Conservation (phyloP, 37 sponge, comb jelly and placozoan genomes). For the Cliona cf. orientalis region DNA sequence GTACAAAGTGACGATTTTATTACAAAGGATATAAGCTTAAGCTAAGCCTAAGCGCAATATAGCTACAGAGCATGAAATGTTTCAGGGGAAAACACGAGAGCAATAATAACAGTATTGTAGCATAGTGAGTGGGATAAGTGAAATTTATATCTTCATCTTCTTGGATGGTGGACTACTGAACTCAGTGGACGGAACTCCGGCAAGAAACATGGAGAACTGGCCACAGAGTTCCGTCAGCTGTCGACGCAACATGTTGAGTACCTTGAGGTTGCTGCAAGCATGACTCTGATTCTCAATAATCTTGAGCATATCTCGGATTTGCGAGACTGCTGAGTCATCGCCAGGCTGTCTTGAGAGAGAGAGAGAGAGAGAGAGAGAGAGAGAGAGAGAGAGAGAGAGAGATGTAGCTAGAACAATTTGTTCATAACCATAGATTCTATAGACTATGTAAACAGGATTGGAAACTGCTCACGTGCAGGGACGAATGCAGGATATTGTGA, state of each 20-base stretch:
- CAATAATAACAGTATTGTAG: too few species aligned
- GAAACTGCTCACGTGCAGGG: too few species aligned
- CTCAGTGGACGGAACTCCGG: constrained; percentile 33
- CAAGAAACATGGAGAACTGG: constrained; percentile 65
- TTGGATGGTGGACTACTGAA: constrained; percentile 28
- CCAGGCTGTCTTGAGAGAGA: not conserved
- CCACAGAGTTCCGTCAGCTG: constrained; percentile 66
- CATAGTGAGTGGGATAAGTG: too few species aligned
- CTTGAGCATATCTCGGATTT: constrained; percentile 61
- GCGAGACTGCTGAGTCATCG: constrained; percentile 3
- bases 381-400: constrained; percentile 12
- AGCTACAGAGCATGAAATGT: too few species aligned
- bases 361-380: not conserved
- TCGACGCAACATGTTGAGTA: constrained; percentile 69
- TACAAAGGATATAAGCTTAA: too few species aligned
- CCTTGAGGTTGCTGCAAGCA: constrained; percentile 67
- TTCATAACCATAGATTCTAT: too few species aligned
- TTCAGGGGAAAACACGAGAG: too few species aligned
- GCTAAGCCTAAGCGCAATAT: too few species aligned
- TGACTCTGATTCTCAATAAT: constrained; percentile 80
- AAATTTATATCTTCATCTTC: constrained; percentile 3
- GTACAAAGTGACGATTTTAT: too few species aligned
- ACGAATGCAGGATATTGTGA: too few species aligned
- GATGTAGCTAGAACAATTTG: not conserved
- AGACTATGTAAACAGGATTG: too few species aligned